Percentiles rank a stretch among this genome's conserved stretches.
Conservation (phyloP, 2,888 invertebrate genomes). For the Polydrusus tereticollis region DNA sequence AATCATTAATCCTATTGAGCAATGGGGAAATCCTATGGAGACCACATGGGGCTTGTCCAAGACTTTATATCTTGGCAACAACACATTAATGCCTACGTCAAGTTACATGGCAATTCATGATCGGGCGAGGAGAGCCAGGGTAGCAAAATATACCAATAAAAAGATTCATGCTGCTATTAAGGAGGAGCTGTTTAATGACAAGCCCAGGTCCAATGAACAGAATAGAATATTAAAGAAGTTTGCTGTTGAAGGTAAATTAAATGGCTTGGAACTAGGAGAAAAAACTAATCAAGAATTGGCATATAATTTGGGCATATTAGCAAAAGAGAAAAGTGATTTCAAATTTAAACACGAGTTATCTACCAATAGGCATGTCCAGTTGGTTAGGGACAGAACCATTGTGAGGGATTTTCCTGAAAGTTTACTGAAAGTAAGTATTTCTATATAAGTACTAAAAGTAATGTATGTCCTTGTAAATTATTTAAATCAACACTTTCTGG, state of each 20-base stretch:
- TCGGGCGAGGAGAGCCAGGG: slow-evolving; percentile 80
- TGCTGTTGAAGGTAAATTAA: slow-evolving; percentile 84
- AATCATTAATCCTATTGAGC: slow-evolving; percentile 82
- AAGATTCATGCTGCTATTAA: slow-evolving; percentile 79
- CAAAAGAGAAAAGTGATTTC: slow-evolving; percentile 74
- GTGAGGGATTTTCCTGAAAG: slow-evolving; percentile 82
- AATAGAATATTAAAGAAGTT: slow-evolving; percentile 82
- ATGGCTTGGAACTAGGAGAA: slow-evolving; percentile 80
- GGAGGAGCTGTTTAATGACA: slow-evolving; percentile 62
- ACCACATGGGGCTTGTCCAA: slow-evolving; percentile 91
- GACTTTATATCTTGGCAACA: slow-evolving; percentile 82
- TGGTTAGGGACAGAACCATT: slow-evolving; percentile 75
- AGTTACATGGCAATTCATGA: slow-evolving; percentile 85
- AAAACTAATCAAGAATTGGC: slow-evolving; percentile 70
- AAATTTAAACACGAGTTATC: slow-evolving; percentile 77
- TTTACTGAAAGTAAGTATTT: slow-evolving; percentile 69
- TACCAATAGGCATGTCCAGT: slow-evolving; percentile 76
- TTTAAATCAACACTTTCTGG: too few species aligned
- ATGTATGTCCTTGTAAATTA: too few species aligned
- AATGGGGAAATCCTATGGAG: slow-evolving; percentile 79
- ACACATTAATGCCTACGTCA: slow-evolving; percentile 83
- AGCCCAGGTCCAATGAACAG: slow-evolving; percentile 71
- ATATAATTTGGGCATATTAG: slow-evolving; percentile 70
- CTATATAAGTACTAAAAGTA: too few species aligned
- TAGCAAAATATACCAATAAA: slow-evolving; percentile 79